Evolutionary conservation across 2,113 vertebrate species (phyloP).

Genomic region (Leptobrachium ailaonicum): DNA sequence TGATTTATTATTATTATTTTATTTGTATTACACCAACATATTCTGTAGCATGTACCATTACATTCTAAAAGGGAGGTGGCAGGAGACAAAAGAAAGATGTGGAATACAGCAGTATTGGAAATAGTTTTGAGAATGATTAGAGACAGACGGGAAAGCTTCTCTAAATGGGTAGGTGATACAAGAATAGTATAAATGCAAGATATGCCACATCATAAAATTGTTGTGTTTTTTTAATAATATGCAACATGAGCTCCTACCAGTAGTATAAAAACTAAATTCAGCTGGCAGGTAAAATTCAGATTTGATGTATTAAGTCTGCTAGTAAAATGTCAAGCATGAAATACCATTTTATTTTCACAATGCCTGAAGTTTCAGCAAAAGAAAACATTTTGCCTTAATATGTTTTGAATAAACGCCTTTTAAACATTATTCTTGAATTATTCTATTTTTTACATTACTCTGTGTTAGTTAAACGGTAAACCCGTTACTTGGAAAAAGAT

Average conservation of each 20-base stretch:
- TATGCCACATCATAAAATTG: too few species aligned
- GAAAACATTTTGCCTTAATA: conserved; percentile 40
- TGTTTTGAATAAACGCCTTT: conserved; percentile 38
- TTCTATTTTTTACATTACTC: conserved; percentile 13
- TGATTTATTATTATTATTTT: too few species aligned
- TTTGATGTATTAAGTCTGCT: conserved; percentile 27
- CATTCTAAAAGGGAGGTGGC: too few species aligned
- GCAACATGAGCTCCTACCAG: too few species aligned
- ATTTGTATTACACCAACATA: too few species aligned
- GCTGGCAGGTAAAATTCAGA: conserved; percentile 34
- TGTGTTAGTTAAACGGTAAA: conserved; percentile 6
- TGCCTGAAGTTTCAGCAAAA: conserved; percentile 35
- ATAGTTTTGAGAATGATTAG: too few species aligned
- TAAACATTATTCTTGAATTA: conserved; percentile 41
- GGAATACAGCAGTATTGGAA: background rate
- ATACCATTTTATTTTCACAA: conserved; percentile 36
- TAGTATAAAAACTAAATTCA: background rate
- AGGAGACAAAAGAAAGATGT: too few species aligned
- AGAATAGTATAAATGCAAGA: too few species aligned
- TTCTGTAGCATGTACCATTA: too few species aligned
- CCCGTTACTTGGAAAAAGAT: background rate
- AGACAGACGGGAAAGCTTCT: too few species aligned
- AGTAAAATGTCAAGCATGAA: conserved; percentile 43
- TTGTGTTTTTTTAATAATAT: too few species aligned
- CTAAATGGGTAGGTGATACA: too few species aligned